Evolutionary conservation across 1,140 invertebrate genomes (phyloP).

Genomic region (Drepana arcuata): DNA sequence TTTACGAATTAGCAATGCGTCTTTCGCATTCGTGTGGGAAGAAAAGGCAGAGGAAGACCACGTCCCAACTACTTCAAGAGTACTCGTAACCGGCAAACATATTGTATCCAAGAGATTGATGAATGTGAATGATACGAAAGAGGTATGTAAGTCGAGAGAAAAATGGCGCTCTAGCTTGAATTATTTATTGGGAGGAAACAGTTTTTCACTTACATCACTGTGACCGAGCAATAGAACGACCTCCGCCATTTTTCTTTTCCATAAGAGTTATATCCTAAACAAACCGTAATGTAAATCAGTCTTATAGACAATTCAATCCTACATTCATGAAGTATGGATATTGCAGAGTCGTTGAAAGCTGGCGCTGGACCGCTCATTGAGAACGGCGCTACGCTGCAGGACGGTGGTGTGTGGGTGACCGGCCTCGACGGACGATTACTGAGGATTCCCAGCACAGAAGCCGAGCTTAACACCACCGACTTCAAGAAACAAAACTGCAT

Average conservation of each 20-base stretch:
- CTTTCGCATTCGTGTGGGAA: too few relatives aligned
- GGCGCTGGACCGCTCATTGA: conserved; percentile 28
- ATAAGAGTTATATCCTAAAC: not conserved
- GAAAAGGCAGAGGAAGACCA: too few relatives aligned
- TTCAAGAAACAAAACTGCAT: conserved; percentile 43
- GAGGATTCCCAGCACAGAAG: conserved; percentile 25
- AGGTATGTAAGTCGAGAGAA: too few relatives aligned
- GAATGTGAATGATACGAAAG: too few relatives aligned
- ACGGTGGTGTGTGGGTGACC: conserved; percentile 32
- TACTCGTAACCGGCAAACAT: too few relatives aligned
- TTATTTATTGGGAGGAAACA: not conserved
- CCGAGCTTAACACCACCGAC: conserved; percentile 19
- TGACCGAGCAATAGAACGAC: not conserved
- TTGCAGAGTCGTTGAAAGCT: conserved; percentile 26
- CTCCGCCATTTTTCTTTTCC: not conserved
- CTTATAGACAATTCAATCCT: too few relatives aligned
- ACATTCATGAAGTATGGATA: too few relatives aligned
- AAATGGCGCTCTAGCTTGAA: too few relatives aligned
- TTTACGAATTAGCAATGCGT: too few relatives aligned
- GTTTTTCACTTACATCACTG: not conserved
- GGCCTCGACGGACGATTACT: conserved; percentile 20
- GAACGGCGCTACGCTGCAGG: conserved; percentile 24
- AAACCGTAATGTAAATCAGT: too few relatives aligned
- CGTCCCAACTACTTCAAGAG: too few relatives aligned
- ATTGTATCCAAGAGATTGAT: too few relatives aligned